These are phyloP conservation scores for Phenganax subtilis DNA, from an alignment of 92 coral and sea anemone genomes.

Conservation along the genomic window DNA sequence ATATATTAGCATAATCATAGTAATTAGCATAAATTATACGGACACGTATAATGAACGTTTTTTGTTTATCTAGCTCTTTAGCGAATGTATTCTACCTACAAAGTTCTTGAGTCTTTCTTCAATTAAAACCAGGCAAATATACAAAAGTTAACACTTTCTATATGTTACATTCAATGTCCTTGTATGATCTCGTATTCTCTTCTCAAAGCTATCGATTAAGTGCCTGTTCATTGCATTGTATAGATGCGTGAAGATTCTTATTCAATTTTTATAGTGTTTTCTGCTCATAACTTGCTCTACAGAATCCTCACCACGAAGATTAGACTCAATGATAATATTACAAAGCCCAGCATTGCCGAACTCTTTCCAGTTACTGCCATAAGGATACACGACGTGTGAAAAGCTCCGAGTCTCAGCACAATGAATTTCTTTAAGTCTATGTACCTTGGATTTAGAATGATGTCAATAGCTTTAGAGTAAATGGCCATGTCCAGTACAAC, in stretches of 20 bases:
- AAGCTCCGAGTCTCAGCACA: constrained; percentile 11
- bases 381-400: constrained; percentile 15
- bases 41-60: no score
- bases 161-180: not conserved
- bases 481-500: constrained; percentile 35
- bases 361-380: constrained; percentile 11
- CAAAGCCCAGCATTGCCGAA: constrained; percentile 28
- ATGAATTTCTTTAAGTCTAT: constrained; percentile 10
- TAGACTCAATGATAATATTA: constrained; percentile 8
- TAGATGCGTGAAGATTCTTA: constrained; percentile 1
- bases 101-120: no score
- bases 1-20: no score
- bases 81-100: no score
- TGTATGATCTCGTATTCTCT: not conserved
- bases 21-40: no score
- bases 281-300: constrained; percentile 13
- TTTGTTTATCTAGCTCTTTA: no score
- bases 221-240: constrained; percentile 32
- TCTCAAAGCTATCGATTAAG: constrained; percentile 16
- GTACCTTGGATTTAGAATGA: constrained; percentile 27
- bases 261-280: constrained; percentile 17
- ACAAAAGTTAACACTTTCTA: not conserved
- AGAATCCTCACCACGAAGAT: constrained; percentile 8
- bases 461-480: constrained; percentile 31
- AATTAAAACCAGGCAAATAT: no score